A percentile compares a stretch with the other conserved stretches of the same genome.
Conservation (phyloP, 2,113 vertebrate genomes). For the Anhinga rufa region DNA sequence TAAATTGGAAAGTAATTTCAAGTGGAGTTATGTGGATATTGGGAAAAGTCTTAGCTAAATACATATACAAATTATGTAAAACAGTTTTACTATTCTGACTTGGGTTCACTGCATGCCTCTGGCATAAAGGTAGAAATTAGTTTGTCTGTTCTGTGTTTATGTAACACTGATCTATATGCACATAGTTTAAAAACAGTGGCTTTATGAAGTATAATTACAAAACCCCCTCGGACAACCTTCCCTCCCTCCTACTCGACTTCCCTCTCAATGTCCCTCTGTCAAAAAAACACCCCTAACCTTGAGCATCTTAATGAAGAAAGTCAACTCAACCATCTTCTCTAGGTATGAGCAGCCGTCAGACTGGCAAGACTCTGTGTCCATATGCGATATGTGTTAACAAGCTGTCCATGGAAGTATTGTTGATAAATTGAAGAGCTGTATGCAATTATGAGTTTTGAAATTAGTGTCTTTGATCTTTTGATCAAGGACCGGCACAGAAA, state of each 20-base stretch:
- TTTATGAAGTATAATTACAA: neutral
- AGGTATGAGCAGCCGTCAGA: neutral
- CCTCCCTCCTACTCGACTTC: neutral
- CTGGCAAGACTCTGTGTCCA: neutral
- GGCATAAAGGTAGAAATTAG: neutral
- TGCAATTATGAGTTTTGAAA: neutral
- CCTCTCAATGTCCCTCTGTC: neutral
- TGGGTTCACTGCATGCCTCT: neutral
- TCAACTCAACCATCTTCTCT: neutral
- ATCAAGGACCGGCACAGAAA: neutral
- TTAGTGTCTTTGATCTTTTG: neutral
- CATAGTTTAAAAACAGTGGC: neutral
- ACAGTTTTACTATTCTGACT: neutral
- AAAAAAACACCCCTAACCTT: neutral
- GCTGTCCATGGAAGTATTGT: neutral
- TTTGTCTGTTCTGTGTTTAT: neutral
- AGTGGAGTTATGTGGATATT: neutral
- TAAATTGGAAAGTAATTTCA: neutral
- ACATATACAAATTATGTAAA: neutral
- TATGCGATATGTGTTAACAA: neutral
- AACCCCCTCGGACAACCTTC: neutral
- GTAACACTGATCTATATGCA: neutral
- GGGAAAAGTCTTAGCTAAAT: neutral
- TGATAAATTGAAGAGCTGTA: neutral
- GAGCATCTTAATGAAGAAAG: neutral